Evolutionary conservation across 2,888 invertebrate species (phyloP).

Genomic region (Pheosia tremula): DNA sequence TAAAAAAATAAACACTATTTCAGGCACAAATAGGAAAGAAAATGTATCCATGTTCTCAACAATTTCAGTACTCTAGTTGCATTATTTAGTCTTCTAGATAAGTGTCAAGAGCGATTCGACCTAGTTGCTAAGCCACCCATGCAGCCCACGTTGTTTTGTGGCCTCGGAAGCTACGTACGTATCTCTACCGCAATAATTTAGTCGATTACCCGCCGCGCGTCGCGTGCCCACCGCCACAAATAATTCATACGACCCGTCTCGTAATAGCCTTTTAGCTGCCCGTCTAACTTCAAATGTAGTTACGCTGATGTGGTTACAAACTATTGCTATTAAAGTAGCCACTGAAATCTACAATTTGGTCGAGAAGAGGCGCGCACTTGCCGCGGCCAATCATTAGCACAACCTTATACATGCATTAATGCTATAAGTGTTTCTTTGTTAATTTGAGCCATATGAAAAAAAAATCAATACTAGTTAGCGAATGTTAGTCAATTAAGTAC

Average conservation of each 20-base stretch:
- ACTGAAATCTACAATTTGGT: constrained; percentile 63
- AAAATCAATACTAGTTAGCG: too few species aligned
- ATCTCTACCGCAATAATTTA: constrained; percentile 64
- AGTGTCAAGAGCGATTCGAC: neutral
- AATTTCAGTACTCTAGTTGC: too few species aligned
- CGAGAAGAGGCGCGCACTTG: constrained; percentile 9
- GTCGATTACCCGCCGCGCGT: constrained; percentile 59
- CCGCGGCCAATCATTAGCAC: neutral
- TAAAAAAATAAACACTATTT: too few species aligned
- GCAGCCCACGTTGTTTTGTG: neutral
- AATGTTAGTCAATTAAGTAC: too few species aligned
- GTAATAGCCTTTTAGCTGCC: constrained; percentile 80
- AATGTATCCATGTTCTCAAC: too few species aligned
- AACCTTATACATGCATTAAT: neutral
- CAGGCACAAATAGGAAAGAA: too few species aligned
- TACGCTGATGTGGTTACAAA: constrained; percentile 65
- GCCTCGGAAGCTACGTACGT: constrained; percentile 25
- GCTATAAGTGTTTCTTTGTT: neutral
- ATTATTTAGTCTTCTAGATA: too few species aligned
- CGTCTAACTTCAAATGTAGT: constrained; percentile 77
- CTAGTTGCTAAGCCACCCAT: neutral
- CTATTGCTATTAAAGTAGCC: constrained; percentile 65
- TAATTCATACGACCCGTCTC: constrained; percentile 78
- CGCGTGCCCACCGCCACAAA: constrained; percentile 73
- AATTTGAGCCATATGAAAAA: too few species aligned